Base-by-base conservation (phyloP, 2,888 invertebrate species). In the Plebejus argus region DNA sequence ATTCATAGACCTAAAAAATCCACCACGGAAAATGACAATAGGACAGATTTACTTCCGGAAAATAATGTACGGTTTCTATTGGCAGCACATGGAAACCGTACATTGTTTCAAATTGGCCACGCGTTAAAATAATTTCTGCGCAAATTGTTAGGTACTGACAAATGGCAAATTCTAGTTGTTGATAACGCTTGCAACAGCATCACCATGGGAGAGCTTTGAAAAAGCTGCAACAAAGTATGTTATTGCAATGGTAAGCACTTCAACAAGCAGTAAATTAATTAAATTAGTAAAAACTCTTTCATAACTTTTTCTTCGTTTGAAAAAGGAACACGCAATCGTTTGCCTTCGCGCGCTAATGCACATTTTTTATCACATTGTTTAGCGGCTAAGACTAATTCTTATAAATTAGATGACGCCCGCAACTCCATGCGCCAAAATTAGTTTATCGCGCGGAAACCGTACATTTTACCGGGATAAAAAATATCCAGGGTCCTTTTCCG, bases 261-360 rank as follows among this genome's bases (percentile, higher is more conserved):
- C 18, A 53, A 66, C 61, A 66, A 66, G 10, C 66, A 33, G 12
- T 66, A 66, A 66, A 28, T 66, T 18, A 66, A 28, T 66, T 66
- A 28, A 66, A 66, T 28, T 53, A 18, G 53, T 66, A 28, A 66
- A 23, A 66, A 66, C 28, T 66, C 28, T 23, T 23, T 23, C 23
- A 4, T 23, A 23, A 12, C 23, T 61, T 61, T 23, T 58, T 58
- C 10, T 66, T 5, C 23, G 12, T 28, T 66, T 33, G 6, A 66
- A 66, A 66, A 66, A 66, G 5, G 66, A 66, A 66, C 66, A 66
- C 28, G 66, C 66, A 61, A 61, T n/a, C 20, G 20, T 58, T 61
- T 10, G 23, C 10, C 66, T 33, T 66, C 28, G 66, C 66, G 66
- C 28, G 12, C 66, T 66, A 66, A 33, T 66, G 66, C 15, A 66